Conservation (phyloP, 1,140 invertebrate genomes). For the Cyclina sinensis region DNA sequence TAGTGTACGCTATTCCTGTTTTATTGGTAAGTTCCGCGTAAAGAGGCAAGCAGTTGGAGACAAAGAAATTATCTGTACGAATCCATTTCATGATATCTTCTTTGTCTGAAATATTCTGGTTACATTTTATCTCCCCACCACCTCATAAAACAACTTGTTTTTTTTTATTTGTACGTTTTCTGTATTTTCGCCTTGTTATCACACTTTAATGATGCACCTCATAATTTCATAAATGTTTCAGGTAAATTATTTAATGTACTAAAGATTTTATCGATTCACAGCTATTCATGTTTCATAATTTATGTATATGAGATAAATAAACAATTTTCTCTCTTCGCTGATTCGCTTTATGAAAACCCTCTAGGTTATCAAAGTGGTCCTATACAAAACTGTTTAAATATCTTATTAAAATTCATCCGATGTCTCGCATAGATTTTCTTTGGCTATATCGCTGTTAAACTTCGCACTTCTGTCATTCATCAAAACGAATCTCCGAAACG, state of each 20-base stretch:
- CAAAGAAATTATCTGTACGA: too few species aligned
- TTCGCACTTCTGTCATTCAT: slow-evolving; percentile 26
- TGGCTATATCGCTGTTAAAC: not conserved
- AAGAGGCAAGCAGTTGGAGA: too few species aligned
- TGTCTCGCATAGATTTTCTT: slow-evolving; percentile 17
- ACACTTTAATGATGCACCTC: too few species aligned
- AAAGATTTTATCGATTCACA: slow-evolving; percentile 19
- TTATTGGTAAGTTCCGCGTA: too few species aligned
- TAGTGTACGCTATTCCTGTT: too few species aligned
- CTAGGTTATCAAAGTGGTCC: not conserved
- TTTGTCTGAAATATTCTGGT: too few species aligned
- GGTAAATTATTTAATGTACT: not conserved
- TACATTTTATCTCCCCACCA: too few species aligned
- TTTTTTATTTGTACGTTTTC: too few species aligned
- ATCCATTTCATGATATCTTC: too few species aligned
- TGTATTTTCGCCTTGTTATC: too few species aligned
- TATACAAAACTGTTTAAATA: slow-evolving; percentile 29
- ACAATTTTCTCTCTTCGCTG: slow-evolving; percentile 45
- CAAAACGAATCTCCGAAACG: slow-evolving; percentile 3
- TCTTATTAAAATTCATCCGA: slow-evolving; percentile 40
- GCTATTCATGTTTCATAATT: not conserved
- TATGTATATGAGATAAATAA: slow-evolving; percentile 42
- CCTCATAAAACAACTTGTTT: too few species aligned
- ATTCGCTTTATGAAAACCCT: not conserved
- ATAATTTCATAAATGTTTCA: not conserved